phyloP scores from a whole-genome alignment of 2,888 invertebrate genomes.

The Amorpha juglandis region DNA sequence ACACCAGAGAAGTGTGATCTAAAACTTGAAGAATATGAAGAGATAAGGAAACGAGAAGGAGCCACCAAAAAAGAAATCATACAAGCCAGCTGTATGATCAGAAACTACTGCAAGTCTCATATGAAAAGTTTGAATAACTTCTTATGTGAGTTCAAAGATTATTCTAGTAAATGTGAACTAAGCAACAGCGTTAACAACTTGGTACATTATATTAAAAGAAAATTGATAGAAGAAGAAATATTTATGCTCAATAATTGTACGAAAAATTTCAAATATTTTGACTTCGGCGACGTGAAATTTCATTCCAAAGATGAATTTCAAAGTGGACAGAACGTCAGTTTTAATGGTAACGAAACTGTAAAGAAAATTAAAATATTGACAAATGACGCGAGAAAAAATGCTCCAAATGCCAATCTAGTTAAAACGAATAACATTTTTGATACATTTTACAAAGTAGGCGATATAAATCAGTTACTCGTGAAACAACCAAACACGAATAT shows the following conservation, averaged over 20 bases:
- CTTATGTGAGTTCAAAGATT: conserved; percentile 52
- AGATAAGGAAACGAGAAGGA: conserved; percentile 45
- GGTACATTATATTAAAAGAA: conserved; percentile 53
- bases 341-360: conserved; percentile 12
- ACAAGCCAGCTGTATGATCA: conserved; percentile 56
- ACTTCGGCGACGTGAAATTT: conserved; percentile 30
- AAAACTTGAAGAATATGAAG: conserved; percentile 51
- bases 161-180: conserved; percentile 46
- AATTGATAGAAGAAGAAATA: conserved; percentile 54
- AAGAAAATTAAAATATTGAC: conserved; percentile 33
- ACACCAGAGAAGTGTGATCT: conserved; percentile 46
- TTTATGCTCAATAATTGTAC: conserved; percentile 47
- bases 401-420: conserved; percentile 4
- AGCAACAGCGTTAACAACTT: conserved; percentile 53
- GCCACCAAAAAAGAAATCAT: conserved; percentile 51
- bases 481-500: background rate
- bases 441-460: conserved; percentile 6
- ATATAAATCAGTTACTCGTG: conserved; percentile 1
- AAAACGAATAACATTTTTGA: conserved; percentile 11
- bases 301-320: conserved; percentile 29
- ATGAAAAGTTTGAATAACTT: conserved; percentile 49
- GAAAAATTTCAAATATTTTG: conserved; percentile 46
- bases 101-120: conserved; percentile 53
- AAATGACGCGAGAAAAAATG: conserved; percentile 35
- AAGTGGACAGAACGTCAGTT: background rate